Conservation (phyloP, 2,113 vertebrate genomes). For the Microtus pennsylvanicus region DNA sequence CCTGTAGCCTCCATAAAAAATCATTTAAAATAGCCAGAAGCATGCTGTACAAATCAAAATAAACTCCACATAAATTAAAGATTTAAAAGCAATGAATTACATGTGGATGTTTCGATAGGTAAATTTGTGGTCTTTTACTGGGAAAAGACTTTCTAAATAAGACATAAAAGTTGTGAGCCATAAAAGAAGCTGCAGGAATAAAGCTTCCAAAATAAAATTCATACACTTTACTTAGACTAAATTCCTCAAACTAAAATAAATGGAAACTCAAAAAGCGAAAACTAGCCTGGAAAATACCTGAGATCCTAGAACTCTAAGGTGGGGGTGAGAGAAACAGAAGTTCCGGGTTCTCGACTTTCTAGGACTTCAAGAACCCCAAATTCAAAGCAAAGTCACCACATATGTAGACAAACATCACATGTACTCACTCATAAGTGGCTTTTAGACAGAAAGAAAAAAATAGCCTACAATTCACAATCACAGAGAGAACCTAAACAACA, state of each 20-base stretch:
- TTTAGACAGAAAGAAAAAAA: no score
- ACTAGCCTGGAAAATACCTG: neutral
- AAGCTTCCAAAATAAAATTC: constrained; percentile 40
- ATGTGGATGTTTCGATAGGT: constrained; percentile 18
- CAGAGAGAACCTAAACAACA: no score
- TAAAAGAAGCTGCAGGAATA: constrained; percentile 39
- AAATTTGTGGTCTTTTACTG: constrained; percentile 53
- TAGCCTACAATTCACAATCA: no score
- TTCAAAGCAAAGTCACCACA: neutral
- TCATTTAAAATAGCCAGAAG: constrained; percentile 45
- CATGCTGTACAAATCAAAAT: constrained; percentile 53
- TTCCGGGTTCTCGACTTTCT: neutral
- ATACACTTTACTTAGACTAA: neutral
- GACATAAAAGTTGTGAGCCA: neutral
- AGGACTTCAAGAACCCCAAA: neutral
- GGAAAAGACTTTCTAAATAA: constrained; percentile 33
- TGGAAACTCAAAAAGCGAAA: neutral
- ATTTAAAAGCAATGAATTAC: constrained; percentile 40
- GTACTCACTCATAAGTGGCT: no score
- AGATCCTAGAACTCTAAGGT: neutral
- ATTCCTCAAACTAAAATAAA: constrained; percentile 42
- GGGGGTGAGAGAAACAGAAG: neutral
- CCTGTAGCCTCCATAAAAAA: constrained; percentile 53
- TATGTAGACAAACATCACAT: no score
- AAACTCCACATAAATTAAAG: constrained; percentile 50